These are phyloP conservation scores for Harpalus rufipes DNA, from an alignment of 2,888 invertebrate species.

Conservation along the genomic window DNA sequence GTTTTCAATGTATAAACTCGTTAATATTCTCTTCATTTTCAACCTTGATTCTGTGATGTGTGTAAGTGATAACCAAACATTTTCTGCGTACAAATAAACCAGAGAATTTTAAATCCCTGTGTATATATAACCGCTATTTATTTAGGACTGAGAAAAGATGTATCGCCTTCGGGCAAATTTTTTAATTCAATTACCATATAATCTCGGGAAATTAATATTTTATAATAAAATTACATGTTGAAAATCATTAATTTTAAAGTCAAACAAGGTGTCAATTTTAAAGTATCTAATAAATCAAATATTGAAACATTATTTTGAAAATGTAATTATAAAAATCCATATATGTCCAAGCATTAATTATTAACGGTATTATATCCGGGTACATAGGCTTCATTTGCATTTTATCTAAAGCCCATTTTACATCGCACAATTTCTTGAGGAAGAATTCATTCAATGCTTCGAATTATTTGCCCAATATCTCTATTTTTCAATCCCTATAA, in stretches of 20 bases:
- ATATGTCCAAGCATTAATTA: constrained; percentile 24
- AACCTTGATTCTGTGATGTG: constrained; percentile 41
- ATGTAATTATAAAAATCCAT: constrained; percentile 42
- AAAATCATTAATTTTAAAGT: constrained; percentile 17
- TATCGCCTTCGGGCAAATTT: not conserved
- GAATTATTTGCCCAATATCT: no score
- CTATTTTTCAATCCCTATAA: no score
- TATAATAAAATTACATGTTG: constrained; percentile 27
- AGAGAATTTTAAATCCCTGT: constrained; percentile 15
- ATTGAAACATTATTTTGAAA: not conserved
- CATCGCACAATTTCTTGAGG: no score
- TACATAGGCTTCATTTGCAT: constrained; percentile 13
- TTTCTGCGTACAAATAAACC: not conserved
- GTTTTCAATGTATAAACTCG: not conserved
- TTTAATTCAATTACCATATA: constrained; percentile 28
- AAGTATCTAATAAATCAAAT: constrained; percentile 39
- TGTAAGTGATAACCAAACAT: constrained; percentile 27
- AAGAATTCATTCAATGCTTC: no score
- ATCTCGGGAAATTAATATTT: constrained; percentile 28
- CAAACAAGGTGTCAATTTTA: constrained; percentile 41
- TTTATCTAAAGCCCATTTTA: not conserved
- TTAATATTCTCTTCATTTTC: constrained; percentile 15
- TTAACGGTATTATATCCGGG: constrained; percentile 11
- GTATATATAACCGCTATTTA: not conserved
- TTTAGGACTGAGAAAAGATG: constrained; percentile 6